phyloP scores from a whole-genome alignment of 2,113 vertebrate species.

The Piliocolobus tephrosceles region DNA sequence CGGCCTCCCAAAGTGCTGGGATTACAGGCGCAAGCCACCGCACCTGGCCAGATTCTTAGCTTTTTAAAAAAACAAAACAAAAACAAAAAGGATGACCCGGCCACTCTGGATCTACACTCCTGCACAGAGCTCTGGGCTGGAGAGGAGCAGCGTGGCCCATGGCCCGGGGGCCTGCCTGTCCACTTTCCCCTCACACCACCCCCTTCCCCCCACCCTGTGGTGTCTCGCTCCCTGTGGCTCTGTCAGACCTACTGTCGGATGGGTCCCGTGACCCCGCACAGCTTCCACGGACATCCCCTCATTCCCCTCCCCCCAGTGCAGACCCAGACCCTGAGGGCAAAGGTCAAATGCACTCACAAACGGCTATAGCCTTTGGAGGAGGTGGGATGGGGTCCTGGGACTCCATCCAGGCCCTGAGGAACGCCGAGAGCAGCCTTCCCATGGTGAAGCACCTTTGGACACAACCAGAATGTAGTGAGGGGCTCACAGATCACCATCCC shows the following conservation, averaged over 20 bases:
- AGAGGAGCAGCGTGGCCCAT: background rate
- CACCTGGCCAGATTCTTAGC: background rate
- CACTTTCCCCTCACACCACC: background rate
- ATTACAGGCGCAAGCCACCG: too few species aligned
- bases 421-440: background rate
- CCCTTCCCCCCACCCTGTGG: fast-evolving
- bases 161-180: background rate
- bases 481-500: background rate
- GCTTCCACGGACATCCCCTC: background rate
- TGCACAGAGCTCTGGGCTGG: background rate
- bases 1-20: too few species aligned
- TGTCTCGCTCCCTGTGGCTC: background rate
- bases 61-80: background rate
- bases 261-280: background rate
- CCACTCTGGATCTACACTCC: background rate
- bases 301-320: background rate
- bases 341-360: background rate
- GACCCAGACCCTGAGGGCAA: background rate
- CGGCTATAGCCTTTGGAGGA: background rate
- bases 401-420: background rate
- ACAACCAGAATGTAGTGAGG: too few species aligned
- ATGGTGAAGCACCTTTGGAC: background rate
- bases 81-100: background rate
- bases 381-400: background rate
- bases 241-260: background rate